Evolutionary conservation across 92 coral and sea anemone species (phyloP), one percentile per base, ranked within the genome.

Genomic region (Chrysogorgia sp.): DNA sequence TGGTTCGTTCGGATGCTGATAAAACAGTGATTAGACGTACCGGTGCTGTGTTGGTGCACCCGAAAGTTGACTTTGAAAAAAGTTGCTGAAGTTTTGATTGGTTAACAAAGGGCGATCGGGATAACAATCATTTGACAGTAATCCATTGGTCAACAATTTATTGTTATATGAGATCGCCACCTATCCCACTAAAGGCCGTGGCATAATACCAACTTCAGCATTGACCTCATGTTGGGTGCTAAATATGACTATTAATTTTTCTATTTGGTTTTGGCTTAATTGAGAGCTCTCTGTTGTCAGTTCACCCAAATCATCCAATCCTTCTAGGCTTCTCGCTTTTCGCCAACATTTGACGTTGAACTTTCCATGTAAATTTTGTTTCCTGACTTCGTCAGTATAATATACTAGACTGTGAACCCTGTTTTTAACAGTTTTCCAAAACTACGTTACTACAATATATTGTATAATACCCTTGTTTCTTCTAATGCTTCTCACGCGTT

Each of bases 211-310:
- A 3, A 23, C 17, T 52, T 20, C 63, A 7, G 63, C 34, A 57
- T 57, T 57, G 32, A 57, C 63, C 63, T 23, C 63, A 57, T 57
- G 63, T 23, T 57, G 63, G 63, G 63, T 23, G 34, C 34, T 57
- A 23, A 5, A 52, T 43, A 43, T 9, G 50, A 43, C 17, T 43
- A 17, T n/a, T 43, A 43, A 8, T 5, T 23, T 6, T 52, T 52
- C 17, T 7, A 52, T 52, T 52, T 20, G 20, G 20, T 52, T 52
- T 17, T 52, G 26, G 43, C 12, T 37, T 37, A 52, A 7, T 52
- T 17, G 22, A 52, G 17, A 23, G 6, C 26, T 52, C 17, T 52
- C 59, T 17, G 59, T 5, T 3, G 59, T 20, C 43, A 37, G 5
- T 5, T 37, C 12, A 37, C 12, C 5, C 5, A 12, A 37, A n/a